Percentiles rank a stretch among this genome's conserved stretches.
phyloP scores from a whole-genome alignment of 2,113 vertebrate species.

The Melanerpes formicivorus region DNA sequence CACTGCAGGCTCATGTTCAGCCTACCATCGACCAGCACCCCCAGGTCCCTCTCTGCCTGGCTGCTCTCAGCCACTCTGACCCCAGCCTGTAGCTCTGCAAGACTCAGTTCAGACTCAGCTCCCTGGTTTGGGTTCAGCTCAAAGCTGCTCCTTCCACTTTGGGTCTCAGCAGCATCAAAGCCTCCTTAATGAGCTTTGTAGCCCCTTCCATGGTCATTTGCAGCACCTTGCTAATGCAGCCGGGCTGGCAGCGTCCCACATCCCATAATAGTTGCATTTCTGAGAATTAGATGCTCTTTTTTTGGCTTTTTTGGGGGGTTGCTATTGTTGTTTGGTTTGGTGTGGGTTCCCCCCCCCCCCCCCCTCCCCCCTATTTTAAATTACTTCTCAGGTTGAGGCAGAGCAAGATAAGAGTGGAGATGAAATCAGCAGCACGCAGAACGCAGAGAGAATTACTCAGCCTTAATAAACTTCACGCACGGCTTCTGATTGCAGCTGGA shows the following conservation, averaged over 20 bases:
- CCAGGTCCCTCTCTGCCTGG: too few species aligned
- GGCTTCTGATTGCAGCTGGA: slow-evolving; percentile 16
- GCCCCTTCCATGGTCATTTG: background rate
- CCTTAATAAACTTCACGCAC: slow-evolving; percentile 38
- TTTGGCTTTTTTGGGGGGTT: background rate
- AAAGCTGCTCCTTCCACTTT: background rate
- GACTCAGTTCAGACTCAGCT: background rate
- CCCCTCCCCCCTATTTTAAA: background rate
- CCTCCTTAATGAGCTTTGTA: slow-evolving; percentile 22
- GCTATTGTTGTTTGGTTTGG: background rate
- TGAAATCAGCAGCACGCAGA: slow-evolving; percentile 44
- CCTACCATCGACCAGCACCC: too few species aligned
- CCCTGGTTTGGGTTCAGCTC: background rate
- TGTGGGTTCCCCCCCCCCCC: background rate
- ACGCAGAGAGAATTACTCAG: slow-evolving; percentile 51
- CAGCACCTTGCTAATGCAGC: background rate
- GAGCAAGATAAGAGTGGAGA: background rate
- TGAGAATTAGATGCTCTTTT: background rate
- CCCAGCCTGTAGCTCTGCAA: too few species aligned
- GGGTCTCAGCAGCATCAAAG: background rate
- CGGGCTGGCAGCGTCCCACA: background rate
- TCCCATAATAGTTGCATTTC: background rate
- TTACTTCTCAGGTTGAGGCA: slow-evolving; percentile 3
- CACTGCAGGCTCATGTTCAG: too few species aligned
- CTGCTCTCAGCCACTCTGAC: too few species aligned